Percentiles rank a stretch among this genome's conserved stretches.
Conservation (phyloP, 1,140 invertebrate species). For the Hyles euphorbiae region DNA sequence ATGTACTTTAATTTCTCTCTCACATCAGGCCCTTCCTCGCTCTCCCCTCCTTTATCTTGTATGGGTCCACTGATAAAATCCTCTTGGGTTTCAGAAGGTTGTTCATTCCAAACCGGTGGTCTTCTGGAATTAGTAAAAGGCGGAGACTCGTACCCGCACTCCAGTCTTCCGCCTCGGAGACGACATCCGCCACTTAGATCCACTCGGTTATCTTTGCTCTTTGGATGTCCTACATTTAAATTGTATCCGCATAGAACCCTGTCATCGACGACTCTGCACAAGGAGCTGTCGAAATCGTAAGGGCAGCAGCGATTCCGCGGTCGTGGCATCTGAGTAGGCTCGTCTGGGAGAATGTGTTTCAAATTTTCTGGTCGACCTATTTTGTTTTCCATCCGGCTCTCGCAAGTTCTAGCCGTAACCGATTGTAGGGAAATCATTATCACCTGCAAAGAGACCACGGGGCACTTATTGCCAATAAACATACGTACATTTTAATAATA, state of each 20-base stretch:
- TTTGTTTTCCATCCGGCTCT: neutral
- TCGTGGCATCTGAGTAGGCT: neutral
- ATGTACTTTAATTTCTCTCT: constrained; percentile 1
- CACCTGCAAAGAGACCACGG: neutral
- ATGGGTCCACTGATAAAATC: neutral
- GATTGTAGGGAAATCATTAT: neutral
- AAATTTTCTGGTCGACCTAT: neutral
- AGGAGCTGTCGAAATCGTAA: constrained; percentile 49
- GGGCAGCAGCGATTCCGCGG: constrained; percentile 48
- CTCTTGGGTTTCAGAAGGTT: constrained; percentile 2
- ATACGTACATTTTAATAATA: too few relatives aligned
- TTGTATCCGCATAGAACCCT: constrained; percentile 56
- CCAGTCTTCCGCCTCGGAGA: constrained; percentile 41
- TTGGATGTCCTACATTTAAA: constrained; percentile 36
- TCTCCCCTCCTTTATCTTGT: neutral
- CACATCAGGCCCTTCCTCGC: neutral
- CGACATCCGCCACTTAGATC: constrained; percentile 42
- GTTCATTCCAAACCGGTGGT: constrained; percentile 33
- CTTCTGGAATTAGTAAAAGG: constrained; percentile 42
- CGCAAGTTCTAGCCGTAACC: constrained; percentile 11
- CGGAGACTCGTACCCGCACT: constrained; percentile 51
- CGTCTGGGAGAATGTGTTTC: neutral
- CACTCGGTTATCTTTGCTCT: constrained; percentile 14
- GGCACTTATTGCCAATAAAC: too few relatives aligned
- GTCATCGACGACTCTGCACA: constrained; percentile 47